These are phyloP conservation scores for Cetonia aurata DNA, from an alignment of 2,888 invertebrate genomes.

Conservation along the genomic window DNA sequence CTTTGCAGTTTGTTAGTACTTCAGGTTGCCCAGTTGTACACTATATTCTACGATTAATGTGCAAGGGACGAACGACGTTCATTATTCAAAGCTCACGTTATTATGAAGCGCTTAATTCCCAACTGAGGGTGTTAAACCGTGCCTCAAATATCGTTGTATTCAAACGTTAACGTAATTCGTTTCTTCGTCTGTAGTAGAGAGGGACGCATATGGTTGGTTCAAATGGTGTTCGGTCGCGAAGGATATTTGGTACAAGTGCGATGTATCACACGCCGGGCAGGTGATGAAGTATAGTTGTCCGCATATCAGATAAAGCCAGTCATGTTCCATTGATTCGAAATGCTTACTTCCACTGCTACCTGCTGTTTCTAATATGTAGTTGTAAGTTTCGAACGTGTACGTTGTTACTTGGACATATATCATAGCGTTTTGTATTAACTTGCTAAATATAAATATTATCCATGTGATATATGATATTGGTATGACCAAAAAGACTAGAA, in stretches of 20 bases:
- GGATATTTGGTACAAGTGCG: slow-evolving; percentile 49
- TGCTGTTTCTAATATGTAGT: slow-evolving; percentile 55
- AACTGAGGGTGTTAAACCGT: slow-evolving; percentile 30
- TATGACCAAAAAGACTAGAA: slow-evolving; percentile 1
- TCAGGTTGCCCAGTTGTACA: too few species aligned
- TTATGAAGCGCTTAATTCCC: slow-evolving; percentile 19
- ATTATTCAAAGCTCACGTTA: slow-evolving; percentile 31
- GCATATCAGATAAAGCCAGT: slow-evolving; percentile 53
- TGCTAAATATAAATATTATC: slow-evolving; percentile 44
- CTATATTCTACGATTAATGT: too few species aligned
- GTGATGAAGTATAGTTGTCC: slow-evolving; percentile 53
- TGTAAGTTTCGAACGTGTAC: slow-evolving; percentile 44
- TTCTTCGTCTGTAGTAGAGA: slow-evolving; percentile 30
- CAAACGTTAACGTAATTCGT: slow-evolving; percentile 20
- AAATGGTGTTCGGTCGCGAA: slow-evolving; percentile 29
- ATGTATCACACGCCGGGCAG: slow-evolving; percentile 50
- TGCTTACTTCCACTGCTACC: slow-evolving; percentile 52
- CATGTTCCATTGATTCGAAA: slow-evolving; percentile 54
- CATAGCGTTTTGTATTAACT: slow-evolving; percentile 43
- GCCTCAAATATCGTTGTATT: slow-evolving; percentile 17
- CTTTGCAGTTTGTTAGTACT: too few species aligned
- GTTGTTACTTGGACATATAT: slow-evolving; percentile 47
- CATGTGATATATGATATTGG: slow-evolving; percentile 29
- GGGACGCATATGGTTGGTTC: slow-evolving; percentile 5
- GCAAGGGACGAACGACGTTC: slow-evolving; percentile 21